Evolutionary conservation across 2,888 invertebrate species (phyloP), one percentile per base, ranked within the genome.

Genomic region (Diachrysia chrysitis): DNA sequence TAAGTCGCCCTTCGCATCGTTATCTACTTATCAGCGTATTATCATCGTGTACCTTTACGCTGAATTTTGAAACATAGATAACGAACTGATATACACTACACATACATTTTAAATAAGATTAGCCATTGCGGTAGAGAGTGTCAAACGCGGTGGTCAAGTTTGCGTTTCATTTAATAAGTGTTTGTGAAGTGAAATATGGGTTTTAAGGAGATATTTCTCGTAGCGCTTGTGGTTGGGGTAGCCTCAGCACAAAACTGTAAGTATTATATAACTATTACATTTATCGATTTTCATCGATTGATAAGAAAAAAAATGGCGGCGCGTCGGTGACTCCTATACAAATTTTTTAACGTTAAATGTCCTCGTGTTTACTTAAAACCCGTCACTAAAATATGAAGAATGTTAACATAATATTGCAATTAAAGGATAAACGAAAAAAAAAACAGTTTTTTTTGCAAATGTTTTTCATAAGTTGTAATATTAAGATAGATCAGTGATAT

Each of bases 21-120:
- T 87, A 88, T 87, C 86, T 68, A 6, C 57, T 78, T 85, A 87
- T 86, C 85, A 82, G 21, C 6, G 3, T 56, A 10, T 65, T 70
- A 71, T 81, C 77, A 71, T 58, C 10, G 88, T 87, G 84, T 81
- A 89, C 88, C 88, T 92, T 90, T 93, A 92, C 90, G 81, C 77
- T 89, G 93, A 92, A 93, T 93, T 93, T 94, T 89, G 89, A 92
- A 93, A 93, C 81, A 69, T 55, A 78, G 93, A 94, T 94, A 93
- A 93, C 90, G 90, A 90, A 90, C 65, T 77, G 68, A 63, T 78
- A 81, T 85, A 84, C 77, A 81, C 77, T 80, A 83, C 74, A 79
- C 74, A 79, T 82, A 79, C 79, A 79, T 87, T 88, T 89, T 84
- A 85, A 87, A 84, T 81, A 82, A 83, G 79, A 76, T 84, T 81